phyloP scores from a whole-genome alignment of 2,888 invertebrate species.

The Notocelia uddmanniana region DNA sequence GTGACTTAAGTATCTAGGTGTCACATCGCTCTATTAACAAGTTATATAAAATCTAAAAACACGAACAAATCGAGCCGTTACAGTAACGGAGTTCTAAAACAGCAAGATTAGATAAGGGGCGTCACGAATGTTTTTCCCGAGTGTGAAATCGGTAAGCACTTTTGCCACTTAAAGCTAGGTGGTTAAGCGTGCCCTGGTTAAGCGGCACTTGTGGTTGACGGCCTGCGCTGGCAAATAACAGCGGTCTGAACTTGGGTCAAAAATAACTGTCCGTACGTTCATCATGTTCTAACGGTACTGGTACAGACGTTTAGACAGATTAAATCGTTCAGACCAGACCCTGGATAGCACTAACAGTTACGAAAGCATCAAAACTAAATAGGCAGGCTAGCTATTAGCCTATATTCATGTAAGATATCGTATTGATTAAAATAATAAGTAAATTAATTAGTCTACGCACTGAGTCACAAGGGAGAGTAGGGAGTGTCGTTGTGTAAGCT shows the following conservation, averaged over 20 bases:
- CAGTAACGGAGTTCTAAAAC: slow-evolving; percentile 42
- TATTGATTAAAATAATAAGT: slow-evolving; percentile 41
- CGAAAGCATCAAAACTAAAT: slow-evolving; percentile 8
- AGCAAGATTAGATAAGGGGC: slow-evolving; percentile 40
- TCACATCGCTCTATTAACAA: background rate
- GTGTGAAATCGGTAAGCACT: slow-evolving; percentile 43
- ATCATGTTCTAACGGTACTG: slow-evolving; percentile 50
- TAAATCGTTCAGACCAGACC: slow-evolving; percentile 14
- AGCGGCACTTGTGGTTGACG: slow-evolving; percentile 49
- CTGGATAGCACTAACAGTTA: slow-evolving; percentile 2
- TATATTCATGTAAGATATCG: slow-evolving; percentile 4
- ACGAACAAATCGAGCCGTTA: slow-evolving; percentile 37
- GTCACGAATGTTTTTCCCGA: slow-evolving; percentile 43
- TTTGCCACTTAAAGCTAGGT: slow-evolving; percentile 43
- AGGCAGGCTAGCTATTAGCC: background rate
- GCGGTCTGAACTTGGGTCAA: slow-evolving; percentile 54
- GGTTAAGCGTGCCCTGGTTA: slow-evolving; percentile 45
- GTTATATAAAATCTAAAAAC: slow-evolving; percentile 16
- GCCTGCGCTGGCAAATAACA: slow-evolving; percentile 50
- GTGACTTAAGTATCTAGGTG: background rate
- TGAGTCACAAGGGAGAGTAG: slow-evolving; percentile 55
- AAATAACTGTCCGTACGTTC: slow-evolving; percentile 53
- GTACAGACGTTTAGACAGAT: slow-evolving; percentile 44
- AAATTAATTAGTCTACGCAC: slow-evolving; percentile 54
- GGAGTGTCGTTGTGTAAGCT: slow-evolving; percentile 56